Base-by-base conservation (phyloP, 2,113 vertebrate species). In the Gymnorhina tibicen region DNA sequence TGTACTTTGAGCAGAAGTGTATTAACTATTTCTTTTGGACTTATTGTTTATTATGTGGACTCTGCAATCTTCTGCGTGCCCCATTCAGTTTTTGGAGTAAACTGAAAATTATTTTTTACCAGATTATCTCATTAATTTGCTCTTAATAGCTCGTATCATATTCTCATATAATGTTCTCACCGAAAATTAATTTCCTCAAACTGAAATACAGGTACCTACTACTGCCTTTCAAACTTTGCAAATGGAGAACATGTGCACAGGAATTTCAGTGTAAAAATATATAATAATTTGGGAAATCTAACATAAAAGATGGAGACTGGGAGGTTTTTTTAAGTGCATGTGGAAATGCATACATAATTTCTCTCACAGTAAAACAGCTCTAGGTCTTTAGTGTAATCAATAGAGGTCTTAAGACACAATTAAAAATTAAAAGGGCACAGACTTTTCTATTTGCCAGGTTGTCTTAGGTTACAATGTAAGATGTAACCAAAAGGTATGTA, bases 281-380 rank as follows among this genome's bases (percentile, higher is more conserved):
- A 32, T 67, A 63, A 11, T 64, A 35, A 41, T 67, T 81, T 21
- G 8, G 4, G 16, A 85, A 82, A 85, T 62, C 17, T 18, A 83
- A 11, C 8, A 26, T n/a, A 28, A 59, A 66, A 56, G 1, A n/a
- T 39, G 16, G 6, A 87, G 5, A 68, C 3, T 0, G 1, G 8
- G 3, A 20, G 8, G 33, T 62, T 69, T 74, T 85, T 69, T 68
- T 2, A 69, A 59, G 9, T 19, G 6, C 19, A 44, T 41, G 3
- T 50, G 60, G 77, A 84, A 87, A 70, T 37, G 6, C 13, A 56
- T 50, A 44, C 4, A 24, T 56, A 20, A 37, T 37, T 82, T 62
- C 20, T 26, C 6, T 62, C 41, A 6, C 32, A 49, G 13, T 58
- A 67, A 52, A 90, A 62, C 10, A 72, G 5, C 1, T 37, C 2